Evolutionary conservation across 1,140 invertebrate species (phyloP), one percentile per base, ranked within the genome.

Genomic region (Zaprionus ornatus): DNA sequence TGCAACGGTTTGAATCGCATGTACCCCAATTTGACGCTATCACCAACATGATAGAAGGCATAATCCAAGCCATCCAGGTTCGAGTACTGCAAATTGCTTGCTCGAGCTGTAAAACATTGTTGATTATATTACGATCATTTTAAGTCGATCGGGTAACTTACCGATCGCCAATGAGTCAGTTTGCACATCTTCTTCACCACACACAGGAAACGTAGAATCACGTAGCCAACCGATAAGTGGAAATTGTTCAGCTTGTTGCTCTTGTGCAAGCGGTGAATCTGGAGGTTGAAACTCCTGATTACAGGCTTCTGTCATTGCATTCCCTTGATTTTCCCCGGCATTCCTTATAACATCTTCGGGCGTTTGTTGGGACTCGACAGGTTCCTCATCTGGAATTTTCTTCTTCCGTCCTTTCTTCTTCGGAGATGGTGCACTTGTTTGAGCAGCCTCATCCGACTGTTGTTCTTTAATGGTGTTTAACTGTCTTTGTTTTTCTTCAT

Each of bases 51-150:
- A 25, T 57, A 66, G 23, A 42, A 57, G 13, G 64, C 64, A 27
- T 57, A 66, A 0, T 66, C 64, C 13, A 66, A 48, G 37, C 54
- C 64, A 23, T 23, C 19, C 13, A 66, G 40, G 32, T 57, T 66
- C 1, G 64, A 63, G 21, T 85, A 90, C 3, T 35, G 40, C 21
- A 90, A 57, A 3, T 82, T 74, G 15, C 60, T 48, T 4, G 55
- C 79, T n/a, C 52, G 13, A 48, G 79, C 84, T 88, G 68, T 1
- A 50, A 59, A 23, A 23, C 29, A 48, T 15, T 19, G 4, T 27
- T 19, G 10, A 32, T 17, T 35, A 17, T 25, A 10, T 17, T 4
- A 3, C n/a, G 4, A 3, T 7, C 12, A 15, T 25, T 9, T 37
- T 40, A 54, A 25, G 21, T 29, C 29, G 7, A 13, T 25, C 7